These are phyloP conservation scores for Silurus lanzhouensis DNA, from an alignment of 2,797 vertebrate species.

Conservation along the genomic window DNA sequence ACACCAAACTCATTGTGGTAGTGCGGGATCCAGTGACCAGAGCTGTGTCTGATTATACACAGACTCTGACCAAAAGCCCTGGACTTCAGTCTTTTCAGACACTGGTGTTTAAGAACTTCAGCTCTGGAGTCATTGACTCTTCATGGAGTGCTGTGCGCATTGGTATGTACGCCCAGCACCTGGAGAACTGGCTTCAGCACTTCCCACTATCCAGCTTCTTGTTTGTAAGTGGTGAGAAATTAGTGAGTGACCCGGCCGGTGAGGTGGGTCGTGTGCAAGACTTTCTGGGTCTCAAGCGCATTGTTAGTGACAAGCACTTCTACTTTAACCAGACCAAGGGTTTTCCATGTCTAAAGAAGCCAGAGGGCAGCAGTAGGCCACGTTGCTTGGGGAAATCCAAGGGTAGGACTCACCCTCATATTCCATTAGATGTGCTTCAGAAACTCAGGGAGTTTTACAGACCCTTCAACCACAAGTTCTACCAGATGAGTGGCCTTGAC, in stretches of 20 bases:
- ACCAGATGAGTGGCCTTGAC: slow-evolving; percentile 92
- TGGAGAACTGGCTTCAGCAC: slow-evolving; percentile 89
- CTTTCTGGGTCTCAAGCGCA: slow-evolving; percentile 87
- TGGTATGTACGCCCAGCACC: slow-evolving; percentile 90
- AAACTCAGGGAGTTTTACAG: slow-evolving; percentile 89
- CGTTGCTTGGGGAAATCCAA: slow-evolving; percentile 93
- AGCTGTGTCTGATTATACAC: slow-evolving; percentile 91
- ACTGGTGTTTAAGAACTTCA: slow-evolving; percentile 86
- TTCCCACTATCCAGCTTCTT: slow-evolving; percentile 88
- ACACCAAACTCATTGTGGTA: slow-evolving; percentile 90
- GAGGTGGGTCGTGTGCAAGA: slow-evolving; percentile 93
- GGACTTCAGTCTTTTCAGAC: slow-evolving; percentile 86
- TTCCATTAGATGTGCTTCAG: slow-evolving; percentile 78
- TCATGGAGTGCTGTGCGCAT: slow-evolving; percentile 92
- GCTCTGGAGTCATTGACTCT: slow-evolving; percentile 82
- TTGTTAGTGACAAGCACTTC: slow-evolving; percentile 90
- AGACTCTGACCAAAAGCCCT: slow-evolving; percentile 90
- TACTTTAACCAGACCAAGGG: slow-evolving; percentile 96
- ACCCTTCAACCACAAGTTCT: slow-evolving; percentile 91
- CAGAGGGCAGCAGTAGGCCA: slow-evolving; percentile 82
- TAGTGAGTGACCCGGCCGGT: slow-evolving; percentile 87
- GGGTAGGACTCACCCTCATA: slow-evolving; percentile 86
- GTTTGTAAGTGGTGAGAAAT: slow-evolving; percentile 89
- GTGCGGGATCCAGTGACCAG: slow-evolving; percentile 90
- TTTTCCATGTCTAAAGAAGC: slow-evolving; percentile 93